These are phyloP conservation scores for Pachymerium ferrugineum DNA, from an alignment of 2,888 invertebrate genomes.

Conservation along the genomic window DNA sequence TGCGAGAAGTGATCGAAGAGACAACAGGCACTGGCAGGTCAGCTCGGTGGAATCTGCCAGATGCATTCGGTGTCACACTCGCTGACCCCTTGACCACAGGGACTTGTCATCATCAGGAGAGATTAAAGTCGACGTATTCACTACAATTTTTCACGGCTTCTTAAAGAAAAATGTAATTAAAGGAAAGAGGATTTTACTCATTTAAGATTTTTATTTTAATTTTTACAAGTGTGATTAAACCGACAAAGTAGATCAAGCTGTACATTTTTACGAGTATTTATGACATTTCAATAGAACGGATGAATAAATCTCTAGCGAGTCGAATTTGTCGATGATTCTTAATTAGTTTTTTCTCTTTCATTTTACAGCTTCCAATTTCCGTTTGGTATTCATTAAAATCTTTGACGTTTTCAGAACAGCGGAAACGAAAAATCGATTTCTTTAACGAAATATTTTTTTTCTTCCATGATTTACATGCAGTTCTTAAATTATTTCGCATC, in stretches of 20 bases:
- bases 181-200: neutral
- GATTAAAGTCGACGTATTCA: neutral
- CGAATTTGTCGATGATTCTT: too few relatives aligned
- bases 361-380: too few relatives aligned
- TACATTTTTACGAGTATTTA: too few relatives aligned
- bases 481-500: conserved; percentile 36
- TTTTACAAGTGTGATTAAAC: neutral
- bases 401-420: too few relatives aligned
- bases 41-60: conserved; percentile 24
- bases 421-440: too few relatives aligned
- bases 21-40: neutral
- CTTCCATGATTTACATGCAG: conserved; percentile 17
- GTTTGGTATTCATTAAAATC: too few relatives aligned
- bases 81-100: conserved; percentile 9
- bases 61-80: conserved; percentile 5
- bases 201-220: too few relatives aligned
- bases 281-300: too few relatives aligned
- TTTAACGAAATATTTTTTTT: neutral
- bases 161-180: neutral
- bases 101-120: conserved; percentile 15
- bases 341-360: too few relatives aligned
- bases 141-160: neutral
- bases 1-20: conserved; percentile 1
- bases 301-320: too few relatives aligned
- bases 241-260: conserved; percentile 20